Base-by-base conservation (phyloP, 92 coral and sea anemone species). In the Pocillopora meandrina region DNA sequence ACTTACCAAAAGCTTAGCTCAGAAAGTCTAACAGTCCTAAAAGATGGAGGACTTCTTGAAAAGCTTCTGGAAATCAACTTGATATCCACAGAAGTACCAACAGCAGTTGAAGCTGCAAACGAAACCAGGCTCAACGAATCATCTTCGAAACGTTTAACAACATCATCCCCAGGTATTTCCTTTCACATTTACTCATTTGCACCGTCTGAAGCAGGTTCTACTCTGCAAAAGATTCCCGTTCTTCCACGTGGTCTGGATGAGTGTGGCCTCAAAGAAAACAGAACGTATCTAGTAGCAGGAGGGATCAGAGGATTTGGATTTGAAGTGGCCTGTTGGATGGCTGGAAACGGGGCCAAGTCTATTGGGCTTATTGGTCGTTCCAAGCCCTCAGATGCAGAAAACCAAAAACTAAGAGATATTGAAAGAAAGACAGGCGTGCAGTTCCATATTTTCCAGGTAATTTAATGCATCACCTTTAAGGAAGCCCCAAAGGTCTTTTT, bases 311-410 rank as follows among this genome's bases (percentile, higher is more conserved):
- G 98, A 12, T 88, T 87, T 89, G 98, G 98, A 61, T 94, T 90
- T 66, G 93, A 92, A 69, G 92, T 94, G 61, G 98, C 89, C 1
- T 78, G 84, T 3, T 94, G 98, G 98, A 84, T 94, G 92, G 90
- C 90, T 7, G 82, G 84, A 52, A 82, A 94, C 55, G 93, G 93
- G 5, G 98, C 98, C 2, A 84, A 78, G 36, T 84, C 95, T 1
- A 76, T 94, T 2, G 88, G 84, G 33, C 84, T 93, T 6, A 69
- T 93, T 2, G 92, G 92, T 49, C 91, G 98, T 34, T 92, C 98
- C 18, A 75, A 79, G 11, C 93, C 95, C 13, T 72, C 91, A 14
- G 88, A 86, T 20, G 73, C 75, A 1, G 92, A 90, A 82, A 76
- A 60, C 49, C 84, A 87, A 15, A 91, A 90, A 66, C 82, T 94